phyloP scores from a whole-genome alignment of 1,140 invertebrate species.

The Euwallacea fornicatus region DNA sequence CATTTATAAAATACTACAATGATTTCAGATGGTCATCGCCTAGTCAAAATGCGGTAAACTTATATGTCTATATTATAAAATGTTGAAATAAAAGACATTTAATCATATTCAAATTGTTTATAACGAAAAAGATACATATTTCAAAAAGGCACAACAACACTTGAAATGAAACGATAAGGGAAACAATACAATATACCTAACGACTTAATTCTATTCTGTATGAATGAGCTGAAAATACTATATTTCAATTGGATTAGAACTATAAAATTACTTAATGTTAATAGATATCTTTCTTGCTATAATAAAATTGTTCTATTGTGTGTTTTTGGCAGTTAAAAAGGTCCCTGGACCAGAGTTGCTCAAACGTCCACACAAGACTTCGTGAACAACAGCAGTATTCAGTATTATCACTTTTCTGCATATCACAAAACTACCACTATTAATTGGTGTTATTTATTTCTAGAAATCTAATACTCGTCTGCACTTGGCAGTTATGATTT shows the following conservation, averaged over 20 bases:
- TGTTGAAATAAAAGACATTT: conserved; percentile 5
- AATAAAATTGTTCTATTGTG: too few species aligned
- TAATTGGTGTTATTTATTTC: conserved; percentile 6
- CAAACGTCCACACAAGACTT: too few species aligned
- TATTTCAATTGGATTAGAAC: neutral
- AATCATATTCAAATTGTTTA: conserved; percentile 13
- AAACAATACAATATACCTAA: neutral
- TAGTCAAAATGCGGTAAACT: too few species aligned
- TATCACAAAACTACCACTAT: conserved; percentile 23
- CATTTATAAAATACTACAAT: too few species aligned
- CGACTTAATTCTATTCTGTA: neutral
- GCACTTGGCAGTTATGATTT: conserved; percentile 1
- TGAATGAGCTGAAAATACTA: conserved; percentile 1
- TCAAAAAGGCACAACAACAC: conserved; percentile 36
- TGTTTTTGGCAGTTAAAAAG: too few species aligned
- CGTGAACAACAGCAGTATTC: too few species aligned
- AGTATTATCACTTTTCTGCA: conserved; percentile 16
- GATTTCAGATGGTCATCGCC: too few species aligned
- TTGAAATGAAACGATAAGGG: neutral
- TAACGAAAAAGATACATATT: conserved; percentile 34
- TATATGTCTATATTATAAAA: neutral
- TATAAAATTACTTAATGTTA: too few species aligned
- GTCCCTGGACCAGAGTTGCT: too few species aligned
- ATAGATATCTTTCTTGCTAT: too few species aligned
- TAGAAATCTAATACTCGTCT: neutral